Evolutionary conservation across 1,140 invertebrate species (phyloP).

Genomic region (Drosophila pectinifera): DNA sequence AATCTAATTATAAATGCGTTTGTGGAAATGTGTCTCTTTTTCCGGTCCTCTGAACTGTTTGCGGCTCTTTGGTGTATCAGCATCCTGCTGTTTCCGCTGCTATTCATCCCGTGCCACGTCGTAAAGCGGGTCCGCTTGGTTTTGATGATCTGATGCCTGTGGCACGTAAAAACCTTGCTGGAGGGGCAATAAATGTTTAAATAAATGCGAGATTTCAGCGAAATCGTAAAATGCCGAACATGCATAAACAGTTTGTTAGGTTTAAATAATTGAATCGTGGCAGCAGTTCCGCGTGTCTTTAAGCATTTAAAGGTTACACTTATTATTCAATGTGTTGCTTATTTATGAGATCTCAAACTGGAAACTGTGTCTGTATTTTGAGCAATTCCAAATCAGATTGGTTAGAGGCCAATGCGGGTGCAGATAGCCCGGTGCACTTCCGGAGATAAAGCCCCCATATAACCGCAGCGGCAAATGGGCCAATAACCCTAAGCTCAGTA

Average conservation of each 20-base stretch:
- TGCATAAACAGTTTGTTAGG: slow-evolving; percentile 37
- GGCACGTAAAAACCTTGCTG: slow-evolving; percentile 21
- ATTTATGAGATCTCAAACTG: slow-evolving; percentile 9
- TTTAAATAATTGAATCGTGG: slow-evolving; percentile 42
- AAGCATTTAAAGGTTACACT: slow-evolving; percentile 9
- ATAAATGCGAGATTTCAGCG: slow-evolving; percentile 36
- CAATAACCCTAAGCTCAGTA: slow-evolving; percentile 50
- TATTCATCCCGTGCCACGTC: slow-evolving; percentile 38
- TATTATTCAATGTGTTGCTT: slow-evolving; percentile 11
- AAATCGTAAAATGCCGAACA: slow-evolving; percentile 35
- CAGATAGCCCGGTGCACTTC: slow-evolving; percentile 25
- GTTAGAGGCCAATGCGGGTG: slow-evolving; percentile 24
- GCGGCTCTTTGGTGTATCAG: slow-evolving; percentile 15
- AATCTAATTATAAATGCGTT: slow-evolving; percentile 77
- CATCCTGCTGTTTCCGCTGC: slow-evolving; percentile 25
- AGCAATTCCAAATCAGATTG: neutral
- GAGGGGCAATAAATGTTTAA: slow-evolving; percentile 50
- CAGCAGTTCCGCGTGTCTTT: slow-evolving; percentile 9
- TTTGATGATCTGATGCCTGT: slow-evolving; percentile 10
- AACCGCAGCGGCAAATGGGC: slow-evolving; percentile 36
- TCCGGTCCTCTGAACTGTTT: slow-evolving; percentile 7
- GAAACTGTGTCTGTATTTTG: neutral
- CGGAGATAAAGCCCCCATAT: slow-evolving; percentile 25
- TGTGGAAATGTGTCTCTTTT: slow-evolving; percentile 65
- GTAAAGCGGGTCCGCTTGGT: slow-evolving; percentile 20